Evolutionary conservation across 2,113 vertebrate genomes (phyloP).

Genomic region (Mystacornis crossleyi): DNA sequence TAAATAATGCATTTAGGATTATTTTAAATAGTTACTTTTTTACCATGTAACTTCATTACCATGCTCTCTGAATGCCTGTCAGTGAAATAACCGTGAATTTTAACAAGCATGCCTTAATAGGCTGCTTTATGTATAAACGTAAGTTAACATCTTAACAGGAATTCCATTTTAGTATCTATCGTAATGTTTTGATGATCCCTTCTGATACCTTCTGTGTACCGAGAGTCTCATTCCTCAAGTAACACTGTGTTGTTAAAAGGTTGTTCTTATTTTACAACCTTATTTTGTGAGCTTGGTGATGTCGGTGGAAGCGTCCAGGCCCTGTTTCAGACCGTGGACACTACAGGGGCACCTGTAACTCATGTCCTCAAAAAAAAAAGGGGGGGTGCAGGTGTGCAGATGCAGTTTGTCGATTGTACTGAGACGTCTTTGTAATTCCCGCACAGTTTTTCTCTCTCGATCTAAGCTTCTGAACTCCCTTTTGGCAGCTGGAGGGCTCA

Average conservation of each 20-base stretch:
- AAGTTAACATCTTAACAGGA: slow-evolving; percentile 15
- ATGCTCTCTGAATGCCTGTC: not conserved
- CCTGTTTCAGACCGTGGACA: accelerated
- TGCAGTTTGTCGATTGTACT: not conserved
- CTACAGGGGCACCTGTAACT: not conserved
- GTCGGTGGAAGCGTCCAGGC: accelerated
- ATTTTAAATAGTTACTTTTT: not conserved
- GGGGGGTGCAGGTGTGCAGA: not conserved
- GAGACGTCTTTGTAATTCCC: not conserved
- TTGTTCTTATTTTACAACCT: slow-evolving; percentile 38
- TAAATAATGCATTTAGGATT: not conserved
- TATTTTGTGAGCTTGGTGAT: not conserved
- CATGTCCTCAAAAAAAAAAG: accelerated
- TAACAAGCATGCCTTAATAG: slow-evolving; percentile 26
- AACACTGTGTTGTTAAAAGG: not conserved
- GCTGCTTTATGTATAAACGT: not conserved
- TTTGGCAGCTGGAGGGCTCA: not conserved
- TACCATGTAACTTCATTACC: not conserved
- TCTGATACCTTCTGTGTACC: slow-evolving; percentile 5
- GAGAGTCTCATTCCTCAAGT: not conserved
- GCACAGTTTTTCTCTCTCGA: not conserved
- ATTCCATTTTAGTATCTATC: slow-evolving; percentile 36
- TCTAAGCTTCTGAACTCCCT: not conserved
- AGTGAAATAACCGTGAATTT: not conserved
- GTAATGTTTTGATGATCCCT: slow-evolving; percentile 52